These are phyloP conservation scores for Leptopilina boulardi DNA, from an alignment of 1,140 invertebrate species.

Conservation along the genomic window DNA sequence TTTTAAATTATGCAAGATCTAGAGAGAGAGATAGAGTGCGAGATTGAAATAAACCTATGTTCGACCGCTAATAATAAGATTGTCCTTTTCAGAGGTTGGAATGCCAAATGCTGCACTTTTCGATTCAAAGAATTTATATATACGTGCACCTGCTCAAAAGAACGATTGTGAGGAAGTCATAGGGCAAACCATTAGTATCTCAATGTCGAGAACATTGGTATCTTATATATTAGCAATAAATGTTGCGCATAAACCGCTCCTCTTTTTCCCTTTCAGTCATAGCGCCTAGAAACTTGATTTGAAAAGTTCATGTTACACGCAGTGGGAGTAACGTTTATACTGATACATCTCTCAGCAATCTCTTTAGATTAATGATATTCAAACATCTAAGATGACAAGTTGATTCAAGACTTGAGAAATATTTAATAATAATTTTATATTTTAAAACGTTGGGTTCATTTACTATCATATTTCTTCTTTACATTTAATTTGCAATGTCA, in stretches of 20 bases:
- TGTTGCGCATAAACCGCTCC: constrained; percentile 8
- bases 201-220: constrained; percentile 21
- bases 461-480: neutral
- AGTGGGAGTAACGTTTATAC: neutral
- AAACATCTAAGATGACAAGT: constrained; percentile 12
- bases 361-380: neutral
- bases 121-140: neutral
- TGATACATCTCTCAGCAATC: neutral
- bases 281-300: neutral
- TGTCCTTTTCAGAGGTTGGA: constrained; percentile 19
- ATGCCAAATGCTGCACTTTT: constrained; percentile 27
- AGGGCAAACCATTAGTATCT: constrained; percentile 30
- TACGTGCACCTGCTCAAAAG: constrained; percentile 19
- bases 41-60: neutral
- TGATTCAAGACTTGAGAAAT: neutral
- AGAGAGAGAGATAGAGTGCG: neutral
- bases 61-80: constrained; percentile 21
- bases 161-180: constrained; percentile 17
- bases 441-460: neutral
- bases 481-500: neutral
- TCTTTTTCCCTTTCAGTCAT: constrained; percentile 12
- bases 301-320: constrained; percentile 31
- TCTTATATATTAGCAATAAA: constrained; percentile 18
- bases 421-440: neutral
- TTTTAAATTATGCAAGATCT: neutral